Base-by-base conservation (phyloP, 2,113 vertebrate species). In the Callithrix jacchus region DNA sequence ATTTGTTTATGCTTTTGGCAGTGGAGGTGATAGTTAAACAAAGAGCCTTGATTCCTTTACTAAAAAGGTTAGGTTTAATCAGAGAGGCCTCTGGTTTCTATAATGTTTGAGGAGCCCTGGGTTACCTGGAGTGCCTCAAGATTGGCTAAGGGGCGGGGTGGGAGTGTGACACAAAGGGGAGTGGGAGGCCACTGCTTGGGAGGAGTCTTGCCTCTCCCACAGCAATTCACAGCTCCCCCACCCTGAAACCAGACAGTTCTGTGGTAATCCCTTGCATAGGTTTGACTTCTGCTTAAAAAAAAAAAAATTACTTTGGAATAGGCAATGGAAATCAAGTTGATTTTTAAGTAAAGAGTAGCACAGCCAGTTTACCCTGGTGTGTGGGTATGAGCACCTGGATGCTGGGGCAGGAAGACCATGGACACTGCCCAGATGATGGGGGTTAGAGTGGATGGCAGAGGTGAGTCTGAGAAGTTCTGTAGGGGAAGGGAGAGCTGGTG, bases 1-100 rank as follows among this genome's bases (percentile, higher is more conserved):
- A 76, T 91, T 95, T 88, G 71, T 17, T 88, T 79, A 80, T 35
- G 35, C 6, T 95, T 74, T 89, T 52, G 87, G 68, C 71, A 84
- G 76, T 61, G 35, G 64, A 49, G 14, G 25, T 77, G 42, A 70
- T 76, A 45, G 54, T 85, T 95, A 73, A 76, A 89, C 37, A 25
- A 42, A 74, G 64, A 80, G 20, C 25, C 40, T n/a, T 89, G 56
- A 58, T 10, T 84, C 73, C 32, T 96, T 87, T 56, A 73, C 71
- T 84, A 79, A 92, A 89, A 94, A 87, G 20, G 45, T 21, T 25
- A 70, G 25, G 6, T 37, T 71, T 82, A 58, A 47, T 76, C n/a
- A 92, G 6, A 76, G 17, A 25, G 68, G 25, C 25, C 32, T 9
- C 16, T 73, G 18, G 4, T 80, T 93, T 87, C 45, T 84, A 49